Base-by-base conservation (phyloP, 1,140 invertebrate species). In the Battus philenor region DNA sequence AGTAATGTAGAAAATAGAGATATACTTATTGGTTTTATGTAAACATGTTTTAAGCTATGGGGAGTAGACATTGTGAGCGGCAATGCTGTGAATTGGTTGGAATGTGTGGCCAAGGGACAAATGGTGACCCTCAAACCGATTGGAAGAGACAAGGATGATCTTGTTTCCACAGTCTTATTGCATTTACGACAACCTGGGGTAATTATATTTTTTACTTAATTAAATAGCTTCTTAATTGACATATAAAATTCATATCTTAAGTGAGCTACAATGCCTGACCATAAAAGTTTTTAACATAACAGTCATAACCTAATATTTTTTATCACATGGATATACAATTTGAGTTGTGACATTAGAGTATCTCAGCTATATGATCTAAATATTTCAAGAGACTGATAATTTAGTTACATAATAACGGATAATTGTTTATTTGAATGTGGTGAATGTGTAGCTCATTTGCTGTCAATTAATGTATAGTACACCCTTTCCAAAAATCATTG, bases 21-120 rank as follows among this genome's bases (percentile, higher is more conserved):
- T n/a, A n/a, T n/a, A n/a, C n/a, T n/a, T n/a, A n/a, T n/a, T n/a
- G n/a, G n/a, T n/a, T n/a, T n/a, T n/a, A n/a, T n/a, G n/a, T n/a
- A n/a, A n/a, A n/a, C 4, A 11, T 30, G 29, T 30, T 11, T 6
- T 5, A 2, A 84, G 80, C 31, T 84, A 27, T 84, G 80, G 80
- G 80, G 80, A 52, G 69, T 84, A 31, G 76, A 81, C 24, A 65
- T 84, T 46, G 74, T 73, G 2, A 80, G 78, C 67, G 71, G 76
- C 1, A 84, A 84, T 82, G 80, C 80, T 36, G 64, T 84, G 1
- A 80, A 71, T 39, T 84, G 80, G 80, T 33, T 84, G 51, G 80
- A 84, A 41, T 84, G 80, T 82, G 78, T 84, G n/a, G 78, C 76
- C 8, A 75, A 68, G 57, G 76, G 68, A 10, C 61, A 74, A 33